Evolutionary conservation across 2,113 vertebrate genomes (phyloP).

Genomic region (Heloderma charlesbogerti): DNA sequence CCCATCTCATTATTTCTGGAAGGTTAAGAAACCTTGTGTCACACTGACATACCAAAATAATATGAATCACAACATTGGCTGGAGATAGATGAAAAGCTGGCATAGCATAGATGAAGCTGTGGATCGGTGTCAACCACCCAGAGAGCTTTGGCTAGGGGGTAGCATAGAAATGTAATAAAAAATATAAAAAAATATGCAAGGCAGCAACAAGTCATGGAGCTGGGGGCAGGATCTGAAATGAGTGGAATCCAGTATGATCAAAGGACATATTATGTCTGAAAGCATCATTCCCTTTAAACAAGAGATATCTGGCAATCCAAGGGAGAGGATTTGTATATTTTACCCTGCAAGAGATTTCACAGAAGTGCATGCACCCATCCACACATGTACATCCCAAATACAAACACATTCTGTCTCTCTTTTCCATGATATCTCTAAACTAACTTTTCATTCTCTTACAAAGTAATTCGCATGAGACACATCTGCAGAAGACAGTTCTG

Average conservation of each 20-base stretch:
- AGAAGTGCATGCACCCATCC: background rate
- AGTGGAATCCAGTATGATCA: background rate
- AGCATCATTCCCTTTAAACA: background rate
- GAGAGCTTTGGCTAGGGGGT: too few species aligned
- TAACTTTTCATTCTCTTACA: background rate
- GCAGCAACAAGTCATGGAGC: background rate
- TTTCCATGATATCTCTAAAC: background rate
- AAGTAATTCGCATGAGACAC: background rate
- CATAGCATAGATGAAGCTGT: background rate
- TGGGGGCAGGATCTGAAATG: background rate
- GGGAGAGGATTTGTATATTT: background rate
- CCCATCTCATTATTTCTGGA: background rate
- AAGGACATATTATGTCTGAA: background rate
- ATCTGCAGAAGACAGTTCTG: background rate
- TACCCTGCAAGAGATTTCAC: background rate
- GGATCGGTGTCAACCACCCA: background rate
- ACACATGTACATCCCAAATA: background rate
- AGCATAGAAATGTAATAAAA: too few species aligned
- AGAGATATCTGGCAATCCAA: fast-evolving
- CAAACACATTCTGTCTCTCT: background rate
- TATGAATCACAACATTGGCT: background rate
- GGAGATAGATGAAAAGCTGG: background rate
- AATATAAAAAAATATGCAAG: background rate
- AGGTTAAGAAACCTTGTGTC: background rate
- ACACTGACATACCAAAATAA: background rate